Conservation (phyloP, 2,888 invertebrate species). For the Acrobasis consociella region DNA sequence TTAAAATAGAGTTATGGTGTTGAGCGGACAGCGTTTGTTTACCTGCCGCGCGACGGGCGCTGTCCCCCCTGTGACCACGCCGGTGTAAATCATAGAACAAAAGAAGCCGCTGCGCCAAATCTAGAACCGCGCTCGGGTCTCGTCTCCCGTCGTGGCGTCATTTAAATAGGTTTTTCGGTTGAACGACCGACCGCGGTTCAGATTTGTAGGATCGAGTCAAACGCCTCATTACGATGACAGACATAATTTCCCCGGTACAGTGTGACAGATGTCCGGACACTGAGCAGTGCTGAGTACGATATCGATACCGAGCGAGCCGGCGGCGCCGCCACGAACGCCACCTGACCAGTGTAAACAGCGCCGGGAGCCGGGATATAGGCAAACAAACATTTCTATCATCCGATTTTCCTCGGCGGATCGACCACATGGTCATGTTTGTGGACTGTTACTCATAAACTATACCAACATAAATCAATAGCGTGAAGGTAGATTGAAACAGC, state of each 20-base stretch:
- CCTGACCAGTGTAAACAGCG: constrained; percentile 13
- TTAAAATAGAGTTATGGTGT: constrained; percentile 17
- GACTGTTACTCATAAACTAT: neutral
- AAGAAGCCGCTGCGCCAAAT: neutral
- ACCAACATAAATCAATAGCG: neutral
- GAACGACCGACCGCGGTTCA: neutral
- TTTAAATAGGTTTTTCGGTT: neutral
- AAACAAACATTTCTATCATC: constrained; percentile 10
- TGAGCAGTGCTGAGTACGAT: neutral
- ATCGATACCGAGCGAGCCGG: neutral
- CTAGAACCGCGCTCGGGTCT: neutral
- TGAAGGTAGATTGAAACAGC: no score
- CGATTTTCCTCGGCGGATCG: neutral
- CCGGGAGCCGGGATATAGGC: neutral
- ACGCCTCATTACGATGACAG: no score
- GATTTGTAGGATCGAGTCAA: no score
- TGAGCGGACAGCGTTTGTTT: constrained; percentile 5
- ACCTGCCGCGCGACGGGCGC: constrained; percentile 16
- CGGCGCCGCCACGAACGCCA: neutral
- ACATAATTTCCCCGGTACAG: no score
- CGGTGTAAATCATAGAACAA: constrained; percentile 11
- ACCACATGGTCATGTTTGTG: neutral
- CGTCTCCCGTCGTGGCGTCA: neutral
- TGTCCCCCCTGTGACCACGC: neutral
- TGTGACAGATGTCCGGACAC: no score